Evolutionary conservation across 2,888 invertebrate genomes (phyloP).

Genomic region (Cataglyphis livida): DNA sequence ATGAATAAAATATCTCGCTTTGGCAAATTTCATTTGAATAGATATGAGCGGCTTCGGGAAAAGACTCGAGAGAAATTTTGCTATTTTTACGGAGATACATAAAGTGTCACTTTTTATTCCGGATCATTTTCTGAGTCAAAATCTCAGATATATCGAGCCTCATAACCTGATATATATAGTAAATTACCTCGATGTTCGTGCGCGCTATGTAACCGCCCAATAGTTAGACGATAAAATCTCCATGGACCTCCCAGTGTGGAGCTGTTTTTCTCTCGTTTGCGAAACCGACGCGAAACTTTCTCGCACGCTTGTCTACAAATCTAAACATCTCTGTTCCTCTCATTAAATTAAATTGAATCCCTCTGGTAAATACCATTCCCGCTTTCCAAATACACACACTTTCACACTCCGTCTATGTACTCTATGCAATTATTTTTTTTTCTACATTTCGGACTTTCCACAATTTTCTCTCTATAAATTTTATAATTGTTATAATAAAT

Average conservation of each 20-base stretch:
- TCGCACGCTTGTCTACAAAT: slow-evolving; percentile 69
- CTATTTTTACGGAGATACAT: background rate
- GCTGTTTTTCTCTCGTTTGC: slow-evolving; percentile 68
- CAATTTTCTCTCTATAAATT: background rate
- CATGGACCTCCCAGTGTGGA: slow-evolving; percentile 73
- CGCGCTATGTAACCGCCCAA: slow-evolving; percentile 71
- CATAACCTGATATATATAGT: slow-evolving; percentile 57
- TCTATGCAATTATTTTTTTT: slow-evolving; percentile 4
- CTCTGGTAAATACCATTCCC: slow-evolving; percentile 41
- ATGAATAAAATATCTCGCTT: background rate
- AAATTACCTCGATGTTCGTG: slow-evolving; percentile 65
- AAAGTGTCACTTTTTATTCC: slow-evolving; percentile 1
- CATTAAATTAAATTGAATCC: slow-evolving; percentile 68
- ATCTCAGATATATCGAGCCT: slow-evolving; percentile 38
- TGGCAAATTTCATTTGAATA: background rate
- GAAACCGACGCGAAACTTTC: slow-evolving; percentile 65
- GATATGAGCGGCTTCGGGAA: background rate
- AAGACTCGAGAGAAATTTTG: background rate
- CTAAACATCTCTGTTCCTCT: slow-evolving; percentile 69
- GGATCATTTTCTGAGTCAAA: slow-evolving; percentile 16
- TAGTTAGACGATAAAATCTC: slow-evolving; percentile 75
- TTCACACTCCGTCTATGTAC: background rate
- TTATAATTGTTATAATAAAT: background rate
- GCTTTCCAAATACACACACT: background rate
- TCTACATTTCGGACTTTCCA: background rate